phyloP scores from a whole-genome alignment of 2,797 vertebrate genomes.

The Fistularia tabacaria region DNA sequence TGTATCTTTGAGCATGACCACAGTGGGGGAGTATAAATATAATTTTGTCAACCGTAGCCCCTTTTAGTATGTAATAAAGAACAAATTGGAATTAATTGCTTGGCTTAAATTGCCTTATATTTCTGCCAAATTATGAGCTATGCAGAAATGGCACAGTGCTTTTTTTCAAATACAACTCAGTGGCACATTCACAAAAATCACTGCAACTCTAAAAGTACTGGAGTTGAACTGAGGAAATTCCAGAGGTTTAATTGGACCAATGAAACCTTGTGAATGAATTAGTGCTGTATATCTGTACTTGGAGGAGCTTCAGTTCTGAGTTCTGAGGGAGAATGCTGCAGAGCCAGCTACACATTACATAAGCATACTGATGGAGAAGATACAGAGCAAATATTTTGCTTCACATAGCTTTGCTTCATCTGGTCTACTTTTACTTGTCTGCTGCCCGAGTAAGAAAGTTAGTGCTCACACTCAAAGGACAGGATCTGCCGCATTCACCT shows the following conservation, averaged over 20 bases:
- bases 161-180: not conserved
- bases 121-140: too few relatives aligned
- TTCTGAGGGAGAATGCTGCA: constrained; percentile 44
- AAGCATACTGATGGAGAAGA: constrained; percentile 52
- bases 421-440: constrained; percentile 24
- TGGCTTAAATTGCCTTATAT: too few relatives aligned
- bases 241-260: constrained; percentile 5
- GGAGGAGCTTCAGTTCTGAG: constrained; percentile 21
- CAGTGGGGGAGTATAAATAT: not conserved
- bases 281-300: constrained; percentile 20
- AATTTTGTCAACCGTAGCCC: too few relatives aligned
- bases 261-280: constrained; percentile 26
- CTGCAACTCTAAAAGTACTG: not conserved
- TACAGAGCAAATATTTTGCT: constrained; percentile 54
- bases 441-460: constrained; percentile 9
- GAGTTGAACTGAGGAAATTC: constrained; percentile 13
- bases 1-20: not conserved
- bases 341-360: constrained; percentile 57
- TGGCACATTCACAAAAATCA: constrained; percentile 1
- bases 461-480: constrained; percentile 11
- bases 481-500: constrained; percentile 25
- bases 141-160: too few relatives aligned
- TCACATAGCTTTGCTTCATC: constrained; percentile 39
- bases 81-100: too few relatives aligned
- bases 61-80: too few relatives aligned